Evolutionary conservation across 1,140 invertebrate genomes (phyloP), one percentile per base, ranked within the genome.

Genomic region (Caenorhabditis tropicalis): DNA sequence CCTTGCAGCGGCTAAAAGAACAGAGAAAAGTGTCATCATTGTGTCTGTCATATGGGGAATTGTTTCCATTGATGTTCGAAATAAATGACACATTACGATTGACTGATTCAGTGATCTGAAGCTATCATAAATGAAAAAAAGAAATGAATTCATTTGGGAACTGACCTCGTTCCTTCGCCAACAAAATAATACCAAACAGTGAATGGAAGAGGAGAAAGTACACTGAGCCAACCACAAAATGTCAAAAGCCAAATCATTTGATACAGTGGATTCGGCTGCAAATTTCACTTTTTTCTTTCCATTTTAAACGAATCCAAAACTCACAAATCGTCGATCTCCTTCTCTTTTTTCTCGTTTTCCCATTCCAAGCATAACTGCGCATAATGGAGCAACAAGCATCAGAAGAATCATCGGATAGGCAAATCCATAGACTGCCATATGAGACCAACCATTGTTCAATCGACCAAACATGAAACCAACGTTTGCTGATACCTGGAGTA

Each of bases 231-330:
- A 9, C 88, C 89, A 82, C 89, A 91, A 48, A 88, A 90, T 65
- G 87, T 86, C n/a, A 90, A 56, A n/a, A 90, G 79, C 87, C 89
- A 90, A 24, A 90, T 90, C 88, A 90, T 89, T 87, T 91, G 89
- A 82, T 90, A 90, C 19, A 90, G 58, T 10, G 89, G 89, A 87
- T 90, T 90, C 48, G 88, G 87, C 89, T 90, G 79, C 80, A 90
- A 86, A 85, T 21, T 24, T n/a, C 19, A 48, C 7, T 7, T 10
- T 74, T 53, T 33, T 1, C 1, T 21, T 7, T 79, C 1, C 2
- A 15, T 31, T 24, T 9, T 1, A 24, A 10, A 19, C 2, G 21
- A 21, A 36, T 24, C 82, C 39, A 53, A 33, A 79, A 85, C 89
- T 88, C 29, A 90, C 89, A 85, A 87, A 90, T 85, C 89, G 70